Evolutionary conservation across 2,888 invertebrate genomes (phyloP).

Genomic region (Cephonodes hylas): DNA sequence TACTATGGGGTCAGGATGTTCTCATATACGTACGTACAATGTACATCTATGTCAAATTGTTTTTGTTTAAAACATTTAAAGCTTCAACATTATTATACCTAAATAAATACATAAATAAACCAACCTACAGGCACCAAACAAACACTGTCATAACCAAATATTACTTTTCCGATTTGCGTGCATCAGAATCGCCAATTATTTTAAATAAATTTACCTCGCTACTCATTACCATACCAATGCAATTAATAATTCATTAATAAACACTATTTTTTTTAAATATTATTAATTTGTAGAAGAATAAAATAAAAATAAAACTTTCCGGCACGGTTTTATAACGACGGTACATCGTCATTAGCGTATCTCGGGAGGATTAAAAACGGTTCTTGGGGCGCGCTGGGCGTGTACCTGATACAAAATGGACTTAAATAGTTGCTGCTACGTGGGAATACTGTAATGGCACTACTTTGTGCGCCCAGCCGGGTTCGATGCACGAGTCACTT

Average conservation of each 20-base stretch:
- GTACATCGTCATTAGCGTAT: constrained; percentile 9
- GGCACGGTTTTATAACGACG: neutral
- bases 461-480: neutral
- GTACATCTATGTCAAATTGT: too few relatives aligned
- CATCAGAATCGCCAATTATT: too few relatives aligned
- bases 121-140: too few relatives aligned
- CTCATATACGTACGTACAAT: too few relatives aligned
- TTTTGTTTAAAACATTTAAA: too few relatives aligned
- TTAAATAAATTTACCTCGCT: too few relatives aligned
- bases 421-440: constrained; percentile 8
- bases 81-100: too few relatives aligned
- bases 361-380: constrained; percentile 3
- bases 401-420: constrained; percentile 9
- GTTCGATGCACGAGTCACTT: neutral
- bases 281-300: neutral
- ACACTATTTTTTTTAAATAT: neutral
- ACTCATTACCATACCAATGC: too few relatives aligned
- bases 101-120: too few relatives aligned
- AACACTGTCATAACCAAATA: too few relatives aligned
- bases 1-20: too few relatives aligned
- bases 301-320: neutral
- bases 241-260: neutral
- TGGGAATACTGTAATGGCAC: constrained; percentile 1
- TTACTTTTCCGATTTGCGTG: too few relatives aligned
- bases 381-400: neutral